Evolutionary conservation across 1,140 invertebrate genomes (phyloP).

Genomic region (Plodia interpunctella): DNA sequence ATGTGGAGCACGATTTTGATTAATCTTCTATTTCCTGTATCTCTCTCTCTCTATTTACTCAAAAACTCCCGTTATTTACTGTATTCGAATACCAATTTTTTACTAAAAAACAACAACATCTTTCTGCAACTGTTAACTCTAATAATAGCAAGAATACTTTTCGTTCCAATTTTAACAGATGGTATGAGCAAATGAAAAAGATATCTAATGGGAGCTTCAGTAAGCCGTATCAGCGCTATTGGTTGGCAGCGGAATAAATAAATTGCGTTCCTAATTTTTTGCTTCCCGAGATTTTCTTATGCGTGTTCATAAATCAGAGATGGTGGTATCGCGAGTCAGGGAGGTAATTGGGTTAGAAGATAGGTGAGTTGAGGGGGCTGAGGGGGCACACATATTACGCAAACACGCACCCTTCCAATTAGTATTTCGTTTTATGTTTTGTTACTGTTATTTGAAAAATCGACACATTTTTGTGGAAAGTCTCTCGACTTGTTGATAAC

Average conservation of each 20-base stretch:
- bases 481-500: too few species aligned
- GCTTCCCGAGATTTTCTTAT: conserved; percentile 1
- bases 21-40: background rate
- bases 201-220: background rate
- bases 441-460: background rate
- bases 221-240: background rate
- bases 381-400: background rate
- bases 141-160: too few species aligned
- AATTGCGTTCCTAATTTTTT: conserved; percentile 10
- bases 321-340: conserved; percentile 3
- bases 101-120: too few species aligned
- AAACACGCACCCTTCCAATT: background rate
- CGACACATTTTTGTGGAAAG: background rate
- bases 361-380: background rate
- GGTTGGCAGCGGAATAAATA: conserved; percentile 1
- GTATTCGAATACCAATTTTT: too few species aligned
- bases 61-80: too few species aligned
- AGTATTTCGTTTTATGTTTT: background rate
- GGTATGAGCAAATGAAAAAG: background rate
- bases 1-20: background rate
- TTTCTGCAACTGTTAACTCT: too few species aligned
- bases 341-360: conserved; percentile 3
- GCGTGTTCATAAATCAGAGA: conserved; percentile 10
- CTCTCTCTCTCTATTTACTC: background rate
- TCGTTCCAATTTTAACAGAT: too few species aligned